Evolutionary conservation across 2,113 vertebrate species (phyloP).

Genomic region (Hypanus sabinus): DNA sequence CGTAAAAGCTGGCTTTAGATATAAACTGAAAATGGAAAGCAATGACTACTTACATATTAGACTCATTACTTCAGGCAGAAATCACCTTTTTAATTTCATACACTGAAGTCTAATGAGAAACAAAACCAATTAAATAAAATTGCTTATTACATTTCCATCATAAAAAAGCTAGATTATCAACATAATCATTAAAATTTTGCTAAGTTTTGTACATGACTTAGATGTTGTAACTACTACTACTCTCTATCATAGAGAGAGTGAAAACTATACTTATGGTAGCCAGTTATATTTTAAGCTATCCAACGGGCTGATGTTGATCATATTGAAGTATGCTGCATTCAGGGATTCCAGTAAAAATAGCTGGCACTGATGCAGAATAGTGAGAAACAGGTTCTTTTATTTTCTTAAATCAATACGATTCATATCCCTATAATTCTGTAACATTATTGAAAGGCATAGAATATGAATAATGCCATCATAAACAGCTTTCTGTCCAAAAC

Average conservation of each 20-base stretch:
- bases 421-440: background rate
- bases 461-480: background rate
- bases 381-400: background rate
- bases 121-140: background rate
- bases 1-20: background rate
- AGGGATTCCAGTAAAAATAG: background rate
- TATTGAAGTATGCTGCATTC: background rate
- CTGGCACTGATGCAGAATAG: background rate
- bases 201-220: background rate
- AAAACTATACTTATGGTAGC: background rate
- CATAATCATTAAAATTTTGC: background rate
- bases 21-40: background rate
- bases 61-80: background rate
- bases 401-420: background rate
- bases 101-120: background rate
- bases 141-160: background rate
- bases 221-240: background rate
- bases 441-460: slow-evolving; percentile 10
- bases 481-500: background rate
- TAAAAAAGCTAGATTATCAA: background rate
- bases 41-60: background rate
- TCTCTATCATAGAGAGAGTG: background rate
- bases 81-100: background rate
- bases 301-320: background rate
- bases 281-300: background rate